These are phyloP conservation scores for Echinometra lucunter DNA, from an alignment of 53 echinoderm and acorn worm genomes.

Conservation along the genomic window DNA sequence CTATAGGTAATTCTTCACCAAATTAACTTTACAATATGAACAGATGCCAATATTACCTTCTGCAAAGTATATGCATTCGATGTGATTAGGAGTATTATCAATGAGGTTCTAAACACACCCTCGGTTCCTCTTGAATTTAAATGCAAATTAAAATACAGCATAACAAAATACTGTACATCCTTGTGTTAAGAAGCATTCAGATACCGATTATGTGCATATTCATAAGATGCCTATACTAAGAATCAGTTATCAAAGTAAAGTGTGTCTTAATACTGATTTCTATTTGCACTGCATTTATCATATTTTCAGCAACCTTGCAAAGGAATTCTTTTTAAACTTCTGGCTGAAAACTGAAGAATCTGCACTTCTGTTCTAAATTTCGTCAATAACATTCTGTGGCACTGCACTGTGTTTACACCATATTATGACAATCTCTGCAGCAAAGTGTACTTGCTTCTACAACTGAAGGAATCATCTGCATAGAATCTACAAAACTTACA, in stretches of 20 bases:
- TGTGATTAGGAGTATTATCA: constrained; percentile 13
- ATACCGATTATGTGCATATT: neutral
- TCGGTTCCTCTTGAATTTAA: neutral
- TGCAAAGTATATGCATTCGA: neutral
- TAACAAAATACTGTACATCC: neutral
- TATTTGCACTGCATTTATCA: neutral
- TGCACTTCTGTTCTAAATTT: neutral
- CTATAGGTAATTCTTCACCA: neutral
- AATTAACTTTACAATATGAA: constrained; percentile 24
- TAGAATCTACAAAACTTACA: neutral
- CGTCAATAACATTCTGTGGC: neutral
- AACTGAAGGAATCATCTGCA: neutral
- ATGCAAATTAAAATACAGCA: neutral
- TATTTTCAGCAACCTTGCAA: neutral
- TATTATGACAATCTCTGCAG: neutral
- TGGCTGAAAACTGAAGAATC: neutral
- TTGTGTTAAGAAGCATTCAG: neutral
- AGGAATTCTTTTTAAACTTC: neutral
- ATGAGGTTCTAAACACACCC: neutral
- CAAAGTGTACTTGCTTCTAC: neutral
- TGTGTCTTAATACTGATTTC: neutral
- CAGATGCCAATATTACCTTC: constrained; percentile 19
- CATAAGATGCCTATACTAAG: neutral
- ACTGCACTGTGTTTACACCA: neutral
- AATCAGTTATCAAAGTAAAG: neutral